Percentiles rank a stretch among this genome's conserved stretches.
phyloP scores from a whole-genome alignment of 2,113 vertebrate genomes.

The Tragulus kanchil region DNA sequence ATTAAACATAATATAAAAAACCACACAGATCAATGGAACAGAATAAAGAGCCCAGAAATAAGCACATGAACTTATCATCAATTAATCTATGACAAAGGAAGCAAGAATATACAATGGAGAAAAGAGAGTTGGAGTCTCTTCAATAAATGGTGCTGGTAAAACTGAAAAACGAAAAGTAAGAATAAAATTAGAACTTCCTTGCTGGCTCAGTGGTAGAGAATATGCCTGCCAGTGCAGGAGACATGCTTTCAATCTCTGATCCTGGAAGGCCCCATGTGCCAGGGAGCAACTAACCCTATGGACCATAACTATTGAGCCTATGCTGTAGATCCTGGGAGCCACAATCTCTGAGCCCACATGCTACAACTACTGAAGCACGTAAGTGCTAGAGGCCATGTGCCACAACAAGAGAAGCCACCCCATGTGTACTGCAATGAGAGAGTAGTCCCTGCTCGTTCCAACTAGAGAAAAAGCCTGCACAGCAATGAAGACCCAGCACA shows the following conservation, averaged over 20 bases:
- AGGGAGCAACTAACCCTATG: neutral
- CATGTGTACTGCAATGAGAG: neutral
- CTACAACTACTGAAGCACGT: rapidly evolving
- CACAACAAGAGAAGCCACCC: neutral
- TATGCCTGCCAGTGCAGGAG: neutral
- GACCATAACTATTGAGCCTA: neutral
- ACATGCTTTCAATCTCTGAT: neutral
- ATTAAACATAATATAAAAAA: neutral
- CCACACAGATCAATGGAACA: neutral
- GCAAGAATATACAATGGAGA: neutral
- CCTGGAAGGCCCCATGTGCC: neutral
- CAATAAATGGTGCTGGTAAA: neutral
- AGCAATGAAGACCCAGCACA: neutral
- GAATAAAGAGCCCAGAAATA: neutral
- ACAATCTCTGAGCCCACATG: neutral
- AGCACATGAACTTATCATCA: neutral
- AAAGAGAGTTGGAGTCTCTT: neutral
- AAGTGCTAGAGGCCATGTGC: neutral
- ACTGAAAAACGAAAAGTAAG: neutral
- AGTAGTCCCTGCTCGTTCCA: neutral
- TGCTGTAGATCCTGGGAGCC: neutral
- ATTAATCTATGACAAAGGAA: neutral
- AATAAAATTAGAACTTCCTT: neutral
- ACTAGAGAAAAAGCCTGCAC: neutral
- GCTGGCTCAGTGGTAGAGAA: neutral